phyloP scores from a whole-genome alignment of 1,140 invertebrate species.

The Lepidostoma basale region DNA sequence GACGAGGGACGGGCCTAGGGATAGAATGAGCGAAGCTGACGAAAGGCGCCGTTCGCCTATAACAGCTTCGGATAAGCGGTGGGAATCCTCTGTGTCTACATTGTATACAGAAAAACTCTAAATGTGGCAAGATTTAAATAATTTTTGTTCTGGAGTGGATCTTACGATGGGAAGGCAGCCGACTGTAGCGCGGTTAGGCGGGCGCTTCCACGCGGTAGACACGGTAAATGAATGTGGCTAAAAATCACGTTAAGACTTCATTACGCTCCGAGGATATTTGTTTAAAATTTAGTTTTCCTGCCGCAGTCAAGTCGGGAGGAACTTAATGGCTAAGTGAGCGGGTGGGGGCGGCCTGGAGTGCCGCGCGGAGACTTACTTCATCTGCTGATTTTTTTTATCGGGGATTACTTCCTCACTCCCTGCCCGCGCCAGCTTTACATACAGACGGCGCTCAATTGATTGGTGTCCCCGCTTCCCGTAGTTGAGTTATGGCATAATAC shows the following conservation, averaged over 20 bases:
- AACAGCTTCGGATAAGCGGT: too few species aligned
- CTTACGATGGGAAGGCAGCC: neutral
- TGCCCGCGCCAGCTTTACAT: slow-evolving; percentile 10
- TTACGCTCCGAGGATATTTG: slow-evolving; percentile 47
- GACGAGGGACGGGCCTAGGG: too few species aligned
- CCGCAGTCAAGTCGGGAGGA: slow-evolving; percentile 33
- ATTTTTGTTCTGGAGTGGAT: too few species aligned
- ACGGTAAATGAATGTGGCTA: slow-evolving; percentile 46
- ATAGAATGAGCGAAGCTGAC: too few species aligned
- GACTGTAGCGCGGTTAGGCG: neutral
- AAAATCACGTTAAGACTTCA: slow-evolving; percentile 47
- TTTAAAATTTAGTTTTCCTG: slow-evolving; percentile 47
- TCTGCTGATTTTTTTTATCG: neutral
- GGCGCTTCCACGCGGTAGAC: slow-evolving; percentile 35
- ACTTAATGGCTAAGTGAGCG: slow-evolving; percentile 44
- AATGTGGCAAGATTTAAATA: too few species aligned
- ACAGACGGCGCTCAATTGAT: neutral
- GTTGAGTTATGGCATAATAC: neutral
- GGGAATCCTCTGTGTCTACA: too few species aligned
- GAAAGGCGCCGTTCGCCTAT: too few species aligned
- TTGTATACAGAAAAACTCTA: too few species aligned
- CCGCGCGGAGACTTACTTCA: slow-evolving; percentile 3
- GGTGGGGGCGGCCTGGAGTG: slow-evolving; percentile 4
- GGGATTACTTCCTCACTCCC: slow-evolving; percentile 16
- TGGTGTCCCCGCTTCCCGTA: neutral